phyloP scores from a whole-genome alignment of 1,140 invertebrate genomes.

The Drosophila baimaii region DNA sequence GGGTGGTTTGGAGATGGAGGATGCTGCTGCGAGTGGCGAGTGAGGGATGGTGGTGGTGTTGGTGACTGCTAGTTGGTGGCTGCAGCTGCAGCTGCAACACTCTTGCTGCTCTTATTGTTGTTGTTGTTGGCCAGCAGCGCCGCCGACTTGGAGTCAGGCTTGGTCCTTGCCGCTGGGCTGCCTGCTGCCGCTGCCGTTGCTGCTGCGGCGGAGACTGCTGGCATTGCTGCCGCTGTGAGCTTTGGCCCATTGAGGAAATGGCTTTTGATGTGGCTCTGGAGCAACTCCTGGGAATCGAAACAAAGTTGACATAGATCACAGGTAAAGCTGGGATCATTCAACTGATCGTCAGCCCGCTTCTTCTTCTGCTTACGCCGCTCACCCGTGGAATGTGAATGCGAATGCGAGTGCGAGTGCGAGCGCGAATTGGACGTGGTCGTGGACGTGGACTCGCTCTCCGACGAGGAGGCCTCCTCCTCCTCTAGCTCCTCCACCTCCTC shows the following conservation, averaged over 20 bases:
- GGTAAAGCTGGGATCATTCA: slow-evolving; percentile 70
- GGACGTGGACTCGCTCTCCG: slow-evolving; percentile 66
- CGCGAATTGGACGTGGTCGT: slow-evolving; percentile 56
- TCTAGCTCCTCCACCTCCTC: slow-evolving; percentile 21
- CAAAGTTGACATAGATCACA: slow-evolving; percentile 84
- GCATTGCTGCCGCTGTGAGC: slow-evolving; percentile 7
- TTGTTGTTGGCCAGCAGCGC: slow-evolving; percentile 27
- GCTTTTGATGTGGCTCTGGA: slow-evolving; percentile 81
- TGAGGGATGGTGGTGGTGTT: neutral
- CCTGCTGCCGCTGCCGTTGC: neutral
- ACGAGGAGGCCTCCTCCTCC: slow-evolving; percentile 55
- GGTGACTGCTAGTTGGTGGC: slow-evolving; percentile 21
- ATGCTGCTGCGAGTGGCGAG: neutral
- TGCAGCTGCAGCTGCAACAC: slow-evolving; percentile 16
- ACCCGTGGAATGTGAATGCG: slow-evolving; percentile 68
- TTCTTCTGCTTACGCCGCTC: slow-evolving; percentile 70
- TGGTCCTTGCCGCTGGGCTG: slow-evolving; percentile 7
- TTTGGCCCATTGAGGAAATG: slow-evolving; percentile 81
- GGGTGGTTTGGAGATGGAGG: neutral
- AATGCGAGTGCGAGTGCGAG: slow-evolving; percentile 58
- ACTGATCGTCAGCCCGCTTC: slow-evolving; percentile 53
- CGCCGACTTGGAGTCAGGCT: slow-evolving; percentile 27
- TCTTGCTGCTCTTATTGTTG: slow-evolving; percentile 37
- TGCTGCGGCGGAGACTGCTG: neutral
- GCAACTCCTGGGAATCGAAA: slow-evolving; percentile 80